Percentiles rank a stretch among this genome's conserved stretches.
Conservation (phyloP, 1,140 invertebrate species). For the Cotesia glomerata region DNA sequence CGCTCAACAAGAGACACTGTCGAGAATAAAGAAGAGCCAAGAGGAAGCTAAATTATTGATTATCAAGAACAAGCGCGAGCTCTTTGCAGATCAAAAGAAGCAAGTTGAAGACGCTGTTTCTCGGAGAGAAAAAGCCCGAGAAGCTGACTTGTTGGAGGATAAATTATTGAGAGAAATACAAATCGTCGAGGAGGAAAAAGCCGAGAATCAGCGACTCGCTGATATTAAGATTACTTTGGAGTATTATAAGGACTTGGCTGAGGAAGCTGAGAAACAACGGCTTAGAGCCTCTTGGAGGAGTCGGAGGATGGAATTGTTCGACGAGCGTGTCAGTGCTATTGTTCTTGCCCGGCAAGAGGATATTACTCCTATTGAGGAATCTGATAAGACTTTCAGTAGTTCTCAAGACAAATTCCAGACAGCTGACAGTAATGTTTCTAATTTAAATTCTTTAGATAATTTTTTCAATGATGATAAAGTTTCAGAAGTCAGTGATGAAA, state of each 20-base stretch:
- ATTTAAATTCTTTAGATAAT: no score
- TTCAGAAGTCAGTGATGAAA: not conserved
- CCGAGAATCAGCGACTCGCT: conserved; percentile 40
- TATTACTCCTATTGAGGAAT: not conserved
- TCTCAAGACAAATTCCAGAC: no score
- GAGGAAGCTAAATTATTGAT: conserved; percentile 50
- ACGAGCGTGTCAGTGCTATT: conserved; percentile 56
- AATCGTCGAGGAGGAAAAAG: conserved; percentile 45
- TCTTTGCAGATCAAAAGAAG: conserved; percentile 55
- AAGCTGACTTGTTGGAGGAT: conserved; percentile 60
- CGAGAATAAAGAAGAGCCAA: conserved; percentile 47
- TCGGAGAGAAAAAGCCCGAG: conserved; percentile 57
- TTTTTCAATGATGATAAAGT: not conserved
- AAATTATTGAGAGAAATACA: conserved; percentile 57
- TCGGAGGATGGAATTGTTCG: conserved; percentile 66
- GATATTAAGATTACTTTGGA: conserved; percentile 60
- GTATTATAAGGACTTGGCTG: conserved; percentile 67
- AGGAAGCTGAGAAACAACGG: conserved; percentile 64
- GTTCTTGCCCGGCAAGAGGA: conserved; percentile 2
- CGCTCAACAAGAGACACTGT: conserved; percentile 47
- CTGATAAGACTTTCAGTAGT: not conserved
- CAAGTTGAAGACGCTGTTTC: conserved; percentile 59
- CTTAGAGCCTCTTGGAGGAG: conserved; percentile 67
- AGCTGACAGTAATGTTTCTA: no score
- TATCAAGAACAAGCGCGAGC: conserved; percentile 53